phyloP scores from a whole-genome alignment of 1,140 invertebrate species.

The Drosophila santomea region DNA sequence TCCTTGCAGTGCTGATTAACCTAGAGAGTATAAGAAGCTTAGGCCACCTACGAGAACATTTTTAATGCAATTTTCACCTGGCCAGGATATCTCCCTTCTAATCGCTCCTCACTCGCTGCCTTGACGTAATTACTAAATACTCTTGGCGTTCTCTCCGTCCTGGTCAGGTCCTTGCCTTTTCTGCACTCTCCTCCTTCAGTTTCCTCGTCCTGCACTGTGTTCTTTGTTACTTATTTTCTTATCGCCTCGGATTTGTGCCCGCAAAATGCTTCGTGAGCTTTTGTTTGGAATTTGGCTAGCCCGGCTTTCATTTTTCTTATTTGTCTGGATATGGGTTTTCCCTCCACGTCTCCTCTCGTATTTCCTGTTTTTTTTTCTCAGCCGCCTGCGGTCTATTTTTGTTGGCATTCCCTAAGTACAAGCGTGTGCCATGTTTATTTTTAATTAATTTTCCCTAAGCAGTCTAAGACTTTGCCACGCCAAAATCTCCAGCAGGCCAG shows the following conservation, averaged over 20 bases:
- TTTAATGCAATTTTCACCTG: slow-evolving; percentile 78
- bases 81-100: slow-evolving; percentile 1
- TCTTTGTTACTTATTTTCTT: slow-evolving; percentile 76
- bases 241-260: slow-evolving; percentile 81
- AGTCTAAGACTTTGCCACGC: slow-evolving; percentile 67
- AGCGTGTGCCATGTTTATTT: slow-evolving; percentile 83
- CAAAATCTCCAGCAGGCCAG: slow-evolving; percentile 17
- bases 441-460: slow-evolving; percentile 84
- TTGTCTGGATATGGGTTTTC: slow-evolving; percentile 68
- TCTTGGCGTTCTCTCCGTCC: slow-evolving; percentile 62
- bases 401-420: slow-evolving; percentile 75
- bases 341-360: slow-evolving; percentile 14
- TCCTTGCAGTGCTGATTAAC: background rate
- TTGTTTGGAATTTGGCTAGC: slow-evolving; percentile 77
- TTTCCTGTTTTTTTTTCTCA: slow-evolving; percentile 7
- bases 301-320: slow-evolving; percentile 74
- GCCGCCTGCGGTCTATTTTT: slow-evolving; percentile 73
- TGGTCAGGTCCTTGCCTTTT: slow-evolving; percentile 22
- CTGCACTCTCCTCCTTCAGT: slow-evolving; percentile 23
- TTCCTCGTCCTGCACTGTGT: slow-evolving; percentile 12
- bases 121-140: slow-evolving; percentile 82
- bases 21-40: background rate
- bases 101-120: slow-evolving; percentile 16
- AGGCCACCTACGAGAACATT: slow-evolving; percentile 23
- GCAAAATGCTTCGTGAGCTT: slow-evolving; percentile 78